These are phyloP conservation scores for Bubo blakistoni DNA, from an alignment of 2,113 vertebrate species.

Conservation along the genomic window DNA sequence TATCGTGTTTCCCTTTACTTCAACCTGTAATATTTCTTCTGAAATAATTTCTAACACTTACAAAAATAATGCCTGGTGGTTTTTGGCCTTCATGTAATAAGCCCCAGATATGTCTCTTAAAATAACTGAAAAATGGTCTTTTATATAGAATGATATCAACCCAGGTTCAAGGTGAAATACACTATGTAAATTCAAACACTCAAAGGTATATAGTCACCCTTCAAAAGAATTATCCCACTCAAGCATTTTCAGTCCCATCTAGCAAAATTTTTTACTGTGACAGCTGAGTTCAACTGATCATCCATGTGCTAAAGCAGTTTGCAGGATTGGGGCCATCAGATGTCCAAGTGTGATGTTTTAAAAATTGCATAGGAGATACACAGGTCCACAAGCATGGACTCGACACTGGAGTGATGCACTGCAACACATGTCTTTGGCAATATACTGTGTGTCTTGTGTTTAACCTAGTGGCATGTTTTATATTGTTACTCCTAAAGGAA, in stretches of 20 bases:
- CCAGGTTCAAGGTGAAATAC: neutral
- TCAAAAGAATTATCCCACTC: neutral
- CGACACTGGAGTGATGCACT: neutral
- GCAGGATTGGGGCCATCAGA: neutral
- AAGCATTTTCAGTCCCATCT: neutral
- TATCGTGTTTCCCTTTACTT: neutral
- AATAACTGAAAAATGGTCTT: neutral
- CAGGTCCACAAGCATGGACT: neutral
- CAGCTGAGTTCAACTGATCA: neutral
- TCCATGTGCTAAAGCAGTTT: neutral
- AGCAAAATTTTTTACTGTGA: neutral
- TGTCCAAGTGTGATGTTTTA: neutral
- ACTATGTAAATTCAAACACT: neutral
- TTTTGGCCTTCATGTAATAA: neutral
- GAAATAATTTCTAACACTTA: neutral
- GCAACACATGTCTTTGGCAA: neutral
- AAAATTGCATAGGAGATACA: neutral
- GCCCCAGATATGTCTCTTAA: neutral
- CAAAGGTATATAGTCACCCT: neutral
- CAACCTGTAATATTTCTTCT: neutral
- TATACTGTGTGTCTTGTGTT: neutral
- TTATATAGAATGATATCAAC: neutral
- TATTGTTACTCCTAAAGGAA: neutral
- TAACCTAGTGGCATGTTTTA: neutral
- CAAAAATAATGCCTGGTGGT: fast-evolving